Base-by-base conservation (phyloP, 2,113 vertebrate species). In the Leiothrix lutea region DNA sequence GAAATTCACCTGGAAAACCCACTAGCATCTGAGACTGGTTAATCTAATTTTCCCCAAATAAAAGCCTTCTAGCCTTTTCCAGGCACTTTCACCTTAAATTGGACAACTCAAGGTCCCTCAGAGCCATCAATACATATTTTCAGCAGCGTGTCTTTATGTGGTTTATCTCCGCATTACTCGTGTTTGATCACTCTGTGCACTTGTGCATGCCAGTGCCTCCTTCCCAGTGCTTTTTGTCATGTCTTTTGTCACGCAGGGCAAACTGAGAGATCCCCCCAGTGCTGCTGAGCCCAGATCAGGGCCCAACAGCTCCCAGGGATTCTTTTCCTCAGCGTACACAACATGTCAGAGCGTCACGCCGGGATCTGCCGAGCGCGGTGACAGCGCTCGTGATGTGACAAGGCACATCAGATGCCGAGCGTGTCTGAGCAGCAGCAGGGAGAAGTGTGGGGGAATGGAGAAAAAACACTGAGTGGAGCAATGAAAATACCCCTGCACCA, bases 131-230 rank as follows among this genome's bases (percentile, higher is more conserved):
- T 13, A 31, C 2, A 1, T 25, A 14, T 66, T 58, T 78, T 64
- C 64, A 73, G 29, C 22, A 20, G 3, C 0, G 8, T 5, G 9
- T 75, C 66, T 60, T 47, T 26, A 16, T 11, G 14, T 5, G 4
- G 0, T 47, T 90, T 50, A 9, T 25, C n/a, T 50, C 23, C 35
- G 11, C 19, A 1, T 40, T 16, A 4, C 35, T 44, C 0, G 0
- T 36, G 9, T 67, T 44, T 23, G 35, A 65, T 36, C 42, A 11
- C 56, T 42, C 40, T 24, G 21, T 45, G 70, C 50, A 7, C 5
- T 54, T 0, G 2, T 29, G 54, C 6, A 0, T 22, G 33, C 22
- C 58, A 23, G 7, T 3, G 10, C 31, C 48, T 47, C 65, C 61
- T 67, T 48, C 35, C 20, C 3, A n/a, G 60, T 17, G 29, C 33